Percentiles rank a stretch among this genome's conserved stretches.
Evolutionary conservation across 1,140 invertebrate genomes (phyloP).

Genomic region (Diabrotica undecimpunctata): DNA sequence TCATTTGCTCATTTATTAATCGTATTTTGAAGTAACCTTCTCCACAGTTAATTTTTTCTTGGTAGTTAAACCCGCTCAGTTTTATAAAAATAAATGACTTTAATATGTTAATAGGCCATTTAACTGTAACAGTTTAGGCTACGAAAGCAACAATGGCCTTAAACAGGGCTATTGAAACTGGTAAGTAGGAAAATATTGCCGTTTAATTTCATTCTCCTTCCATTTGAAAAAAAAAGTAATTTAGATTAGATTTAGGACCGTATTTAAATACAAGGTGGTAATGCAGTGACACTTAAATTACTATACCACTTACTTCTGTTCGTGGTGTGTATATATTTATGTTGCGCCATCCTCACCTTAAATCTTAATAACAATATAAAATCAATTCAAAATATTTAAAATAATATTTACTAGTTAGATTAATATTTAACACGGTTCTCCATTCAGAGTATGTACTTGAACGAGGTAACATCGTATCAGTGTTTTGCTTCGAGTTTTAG

Average conservation of each 20-base stretch:
- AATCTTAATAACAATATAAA: too few relatives aligned
- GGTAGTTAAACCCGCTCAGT: not conserved
- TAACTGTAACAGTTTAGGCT: not conserved
- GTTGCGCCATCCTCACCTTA: too few relatives aligned
- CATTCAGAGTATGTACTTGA: too few relatives aligned
- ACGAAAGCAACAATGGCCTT: not conserved
- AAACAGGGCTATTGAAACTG: not conserved
- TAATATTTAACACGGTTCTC: too few relatives aligned
- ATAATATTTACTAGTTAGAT: too few relatives aligned
- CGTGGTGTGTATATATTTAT: too few relatives aligned
- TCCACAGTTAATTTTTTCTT: not conserved
- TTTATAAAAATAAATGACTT: conserved; percentile 1
- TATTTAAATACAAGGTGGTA: too few relatives aligned
- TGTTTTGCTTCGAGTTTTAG: too few relatives aligned
- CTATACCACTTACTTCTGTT: too few relatives aligned
- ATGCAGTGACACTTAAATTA: too few relatives aligned
- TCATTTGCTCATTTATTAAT: not conserved
- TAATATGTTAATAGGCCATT: conserved; percentile 1
- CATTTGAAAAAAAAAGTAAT: not conserved
- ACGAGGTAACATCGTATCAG: too few relatives aligned
- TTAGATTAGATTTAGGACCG: not conserved
- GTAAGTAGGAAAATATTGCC: not conserved
- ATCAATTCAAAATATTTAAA: too few relatives aligned
- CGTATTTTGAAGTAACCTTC: not conserved
- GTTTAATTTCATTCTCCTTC: conserved; percentile 3